Base-by-base conservation (phyloP, 2,113 vertebrate genomes). In the Hemiprocne comata region DNA sequence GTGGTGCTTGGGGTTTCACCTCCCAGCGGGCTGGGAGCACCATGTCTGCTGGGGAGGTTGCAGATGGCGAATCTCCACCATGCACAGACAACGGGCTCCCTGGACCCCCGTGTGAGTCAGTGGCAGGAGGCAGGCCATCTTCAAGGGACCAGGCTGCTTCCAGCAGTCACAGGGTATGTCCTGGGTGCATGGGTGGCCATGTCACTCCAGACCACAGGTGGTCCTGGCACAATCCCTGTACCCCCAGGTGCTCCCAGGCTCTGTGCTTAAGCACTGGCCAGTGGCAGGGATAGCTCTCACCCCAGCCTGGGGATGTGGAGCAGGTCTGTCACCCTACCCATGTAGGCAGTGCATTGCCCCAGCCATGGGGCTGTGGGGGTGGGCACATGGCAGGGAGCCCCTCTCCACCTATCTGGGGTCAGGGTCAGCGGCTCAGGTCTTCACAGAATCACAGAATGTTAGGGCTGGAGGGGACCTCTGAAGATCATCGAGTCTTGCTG, bases 31-130 rank as follows among this genome's bases (percentile, higher is more conserved):
- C 42, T 84, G 24, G 85, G 85, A 94, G 73, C 0, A 4, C 78
- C 11, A 1, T 1, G 11, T 60, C 33, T 81, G 82, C 70, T 5
- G 5, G 87, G 38, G 61, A 86, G 33, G 70, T 57, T 79, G 89
- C 96, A 85, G 95, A 85, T 78, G 84, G 85, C 93, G 96, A 96
- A 97, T 96, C 93, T 94, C 61, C 7, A 1, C 84, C n/a, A 23
- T n/a, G 23, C 21, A 0, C 67, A 42, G 73, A 36, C 38, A 34
- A 48, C 5, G 1, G n/a, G 70, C 84, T 91, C 92, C 60, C 65
- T 84, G 69, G 71, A 81, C 90, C 79, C 76, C 29, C 0, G 84
- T 77, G 8, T 89, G 94, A 94, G 94, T 96, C 94, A 95, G 75
- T 36, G 92, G 72, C 79, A 64, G 54, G 66, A 93, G 86, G 44